Evolutionary conservation across 2,797 vertebrate genomes (phyloP).

Genomic region (Cercopithecus hamlyni): DNA sequence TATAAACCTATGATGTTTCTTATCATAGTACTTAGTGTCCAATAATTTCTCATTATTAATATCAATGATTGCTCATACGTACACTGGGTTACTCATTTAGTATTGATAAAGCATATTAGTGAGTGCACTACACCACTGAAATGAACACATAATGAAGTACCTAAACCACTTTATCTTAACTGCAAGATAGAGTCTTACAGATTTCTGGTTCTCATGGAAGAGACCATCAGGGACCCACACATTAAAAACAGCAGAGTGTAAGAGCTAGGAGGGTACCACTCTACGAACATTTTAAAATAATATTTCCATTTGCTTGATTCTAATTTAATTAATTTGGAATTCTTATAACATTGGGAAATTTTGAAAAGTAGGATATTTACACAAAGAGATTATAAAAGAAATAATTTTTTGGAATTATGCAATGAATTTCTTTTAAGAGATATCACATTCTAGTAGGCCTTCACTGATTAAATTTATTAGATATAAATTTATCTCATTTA

Average conservation of each 20-base stretch:
- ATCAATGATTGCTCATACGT: slow-evolving; percentile 6
- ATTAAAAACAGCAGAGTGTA: not conserved
- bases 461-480: slow-evolving; percentile 53
- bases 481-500: slow-evolving; percentile 49
- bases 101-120: not conserved
- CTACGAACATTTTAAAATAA: not conserved
- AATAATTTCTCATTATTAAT: slow-evolving; percentile 36
- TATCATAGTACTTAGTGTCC: not conserved
- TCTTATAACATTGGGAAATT: slow-evolving; percentile 35
- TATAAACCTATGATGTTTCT: slow-evolving; percentile 11
- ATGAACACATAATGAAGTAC: not conserved
- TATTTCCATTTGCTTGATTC: slow-evolving; percentile 22
- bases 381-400: not conserved
- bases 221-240: not conserved
- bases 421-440: slow-evolving; percentile 56
- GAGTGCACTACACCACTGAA: not conserved
- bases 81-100: not conserved
- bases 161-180: not conserved
- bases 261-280: not conserved
- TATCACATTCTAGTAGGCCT: slow-evolving; percentile 33
- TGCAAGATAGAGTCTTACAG: not conserved
- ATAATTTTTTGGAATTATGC: slow-evolving; percentile 1
- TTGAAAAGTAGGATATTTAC: slow-evolving; percentile 45
- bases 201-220: not conserved
- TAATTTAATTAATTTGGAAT: slow-evolving; percentile 60